A percentile compares a stretch with the other conserved stretches of the same genome.
Conservation (phyloP, 1,140 invertebrate species). For the Bombus affinis region DNA sequence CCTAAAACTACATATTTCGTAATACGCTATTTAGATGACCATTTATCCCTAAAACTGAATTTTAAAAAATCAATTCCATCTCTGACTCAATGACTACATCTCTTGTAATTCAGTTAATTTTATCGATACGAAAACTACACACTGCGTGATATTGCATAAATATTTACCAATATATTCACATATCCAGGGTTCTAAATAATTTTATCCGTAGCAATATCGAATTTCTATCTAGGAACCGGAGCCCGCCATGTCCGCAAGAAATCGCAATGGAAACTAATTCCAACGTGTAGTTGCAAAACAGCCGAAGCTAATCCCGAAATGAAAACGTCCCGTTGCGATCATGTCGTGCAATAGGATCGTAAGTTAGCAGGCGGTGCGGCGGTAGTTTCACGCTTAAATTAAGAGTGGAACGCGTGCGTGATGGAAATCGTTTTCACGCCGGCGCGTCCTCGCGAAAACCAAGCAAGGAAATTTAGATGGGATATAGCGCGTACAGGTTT, state of each 20-base stretch:
- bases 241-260: neutral
- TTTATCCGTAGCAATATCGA: neutral
- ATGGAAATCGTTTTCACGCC: slow-evolving; percentile 57
- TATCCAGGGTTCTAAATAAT: too few relatives aligned
- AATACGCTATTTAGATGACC: too few relatives aligned
- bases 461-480: slow-evolving; percentile 13
- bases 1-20: too few relatives aligned
- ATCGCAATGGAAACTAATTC: neutral
- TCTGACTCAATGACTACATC: too few relatives aligned
- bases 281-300: neutral
- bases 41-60: too few relatives aligned
- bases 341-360: slow-evolving; percentile 41
- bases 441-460: neutral
- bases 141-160: too few relatives aligned
- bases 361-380: slow-evolving; percentile 42
- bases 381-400: slow-evolving; percentile 34
- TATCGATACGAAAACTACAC: too few relatives aligned
- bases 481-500: slow-evolving; percentile 41
- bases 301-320: slow-evolving; percentile 6
- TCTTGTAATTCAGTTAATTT: too few relatives aligned
- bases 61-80: too few relatives aligned
- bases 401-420: slow-evolving; percentile 44
- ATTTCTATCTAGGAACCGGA: too few relatives aligned
- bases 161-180: too few relatives aligned
- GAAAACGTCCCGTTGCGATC: neutral